Percentiles rank a stretch among this genome's conserved stretches.
Evolutionary conservation across 2,113 vertebrate species (phyloP).

Genomic region (Lampris megalopsis): DNA sequence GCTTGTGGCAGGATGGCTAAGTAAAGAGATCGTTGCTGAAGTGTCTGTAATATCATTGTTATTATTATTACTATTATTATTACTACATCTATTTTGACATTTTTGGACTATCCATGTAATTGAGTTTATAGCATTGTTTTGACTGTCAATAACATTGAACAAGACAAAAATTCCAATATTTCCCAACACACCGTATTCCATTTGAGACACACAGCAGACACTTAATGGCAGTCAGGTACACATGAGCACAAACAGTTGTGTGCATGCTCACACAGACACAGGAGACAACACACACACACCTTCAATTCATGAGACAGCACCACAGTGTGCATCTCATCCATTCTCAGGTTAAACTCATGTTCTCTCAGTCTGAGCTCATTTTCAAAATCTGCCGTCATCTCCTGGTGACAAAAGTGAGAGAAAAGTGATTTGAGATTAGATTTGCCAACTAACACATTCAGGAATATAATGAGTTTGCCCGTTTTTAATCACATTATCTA

Average conservation of each 20-base stretch:
- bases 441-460: no score
- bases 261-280: neutral
- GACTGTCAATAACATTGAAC: neutral
- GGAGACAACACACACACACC: conserved; percentile 61
- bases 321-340: conserved; percentile 73
- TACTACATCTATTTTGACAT: no score
- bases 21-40: no score
- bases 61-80: no score
- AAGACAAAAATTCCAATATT: neutral
- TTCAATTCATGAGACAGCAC: conserved; percentile 81
- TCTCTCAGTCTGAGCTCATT: conserved; percentile 75
- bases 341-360: conserved; percentile 77
- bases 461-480: no score
- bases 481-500: no score
- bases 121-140: no score
- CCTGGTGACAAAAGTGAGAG: conserved; percentile 68
- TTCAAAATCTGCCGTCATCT: conserved; percentile 81
- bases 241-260: no score
- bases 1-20: no score
- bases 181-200: neutral
- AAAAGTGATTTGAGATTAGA: neutral
- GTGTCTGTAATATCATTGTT: no score
- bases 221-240: no score
- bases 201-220: neutral
- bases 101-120: no score